Base-by-base conservation (phyloP, 2,888 invertebrate species). In the Athripsodes cinereus region DNA sequence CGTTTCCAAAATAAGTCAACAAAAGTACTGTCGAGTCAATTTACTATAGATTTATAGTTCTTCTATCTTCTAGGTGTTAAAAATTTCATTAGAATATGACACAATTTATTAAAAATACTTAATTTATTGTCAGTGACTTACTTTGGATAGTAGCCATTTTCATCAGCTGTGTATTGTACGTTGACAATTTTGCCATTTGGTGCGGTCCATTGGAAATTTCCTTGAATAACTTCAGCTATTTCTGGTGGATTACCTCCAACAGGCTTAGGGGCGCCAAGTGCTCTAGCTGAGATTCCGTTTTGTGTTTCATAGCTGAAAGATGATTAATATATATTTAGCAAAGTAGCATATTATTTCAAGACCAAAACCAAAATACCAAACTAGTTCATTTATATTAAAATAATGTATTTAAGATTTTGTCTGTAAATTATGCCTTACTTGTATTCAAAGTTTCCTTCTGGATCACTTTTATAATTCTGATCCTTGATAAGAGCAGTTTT, bases 161-260 rank as follows among this genome's bases (percentile, higher is more conserved):
- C 86, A 65, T 87, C 84, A 64, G 88, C 86, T 59, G 78, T 68
- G 72, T 86, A 88, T 51, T 74, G 71, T 59, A 87, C 69, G 18
- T 71, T 67, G 65, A 84, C 74, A 10, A 74, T 73, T 47, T 78
- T 72, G 13, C 87, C 87, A 63, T 86, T 86, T 16, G 83, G 83
- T 22, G 82, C 78, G 3, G 74, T 77, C 71, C 76, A 82, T 35
- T 76, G 71, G 73, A 74, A 84, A 1, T 74, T 69, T 31, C 84
- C 84, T 64, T 80, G 74, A 11, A 74, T 72, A n/a, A 78, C 79
- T 10, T 72, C 69, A 2, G 74, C 71, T 1, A 63, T 61, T 13
- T 71, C 64, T 1, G 74, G 72, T 1, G 74, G 74, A 68, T 74
- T 73, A 22, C 74, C 75, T 31, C 78, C 80, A 51, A 79, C 70